Base-by-base conservation (phyloP, 2,888 invertebrate species). In the Polia nebulosa region DNA sequence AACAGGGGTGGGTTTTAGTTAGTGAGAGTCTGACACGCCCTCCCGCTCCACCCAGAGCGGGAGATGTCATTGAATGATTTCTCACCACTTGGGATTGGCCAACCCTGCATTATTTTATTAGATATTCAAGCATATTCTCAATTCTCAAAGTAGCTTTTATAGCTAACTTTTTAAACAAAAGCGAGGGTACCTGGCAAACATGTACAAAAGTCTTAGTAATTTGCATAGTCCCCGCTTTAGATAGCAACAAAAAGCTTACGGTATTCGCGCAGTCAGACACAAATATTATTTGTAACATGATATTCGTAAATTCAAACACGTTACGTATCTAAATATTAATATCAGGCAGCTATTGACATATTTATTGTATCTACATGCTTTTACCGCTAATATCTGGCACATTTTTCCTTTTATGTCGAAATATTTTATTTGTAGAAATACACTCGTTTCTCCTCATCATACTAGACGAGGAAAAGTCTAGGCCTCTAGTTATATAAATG, bases 301-400 rank as follows among this genome's bases (percentile, higher is more conserved):
- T 53, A 75, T 67, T 75, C 47, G 49, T 59, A 44, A 59, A 74
- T 75, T 56, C 76, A 59, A 51, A 59, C 76, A 55, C 58, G 80
- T 51, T 75, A 59, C n/a, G 45, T 56, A 34, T 29, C 44, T 75
- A 51, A 51, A 67, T 67, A 75, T 75, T 75, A 51, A 76, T 75
- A 80, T 75, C 55, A 75, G 51, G n/a, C 67, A 45, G 80, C 39
- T 55, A 80, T 75, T 80, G 75, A 76, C 76, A 67, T 75, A 67
- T 76, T 76, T 75, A 75, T 76, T 76, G 76, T 59, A 68, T 49
- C 25, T 41, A 59, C 76, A 74, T 60, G 76, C 39, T 59, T 59
- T 52, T 52, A 51, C 15, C 15, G 25, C 47, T 56, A 60, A 75
- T 47, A 67, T 60, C 39, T 36, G 55, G 17, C 6, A 47, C 47